Base-by-base conservation (phyloP, 2,113 vertebrate genomes). In the Morone chrysops region DNA sequence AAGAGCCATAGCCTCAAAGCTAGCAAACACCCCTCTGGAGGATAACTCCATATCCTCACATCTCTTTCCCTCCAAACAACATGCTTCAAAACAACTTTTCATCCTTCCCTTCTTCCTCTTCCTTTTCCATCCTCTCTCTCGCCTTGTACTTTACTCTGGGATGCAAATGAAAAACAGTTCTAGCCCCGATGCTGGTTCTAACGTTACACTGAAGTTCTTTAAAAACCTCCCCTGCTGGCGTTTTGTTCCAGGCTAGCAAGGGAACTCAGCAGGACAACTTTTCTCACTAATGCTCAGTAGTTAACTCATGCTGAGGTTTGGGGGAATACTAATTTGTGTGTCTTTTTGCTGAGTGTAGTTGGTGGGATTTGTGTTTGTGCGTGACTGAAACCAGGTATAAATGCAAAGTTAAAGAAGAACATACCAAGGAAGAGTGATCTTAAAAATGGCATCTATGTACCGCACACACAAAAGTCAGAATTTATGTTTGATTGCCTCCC, bases 91-190 rank as follows among this genome's bases (percentile, higher is more conserved):
- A 87, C 53, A 82, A 57, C 72, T 68, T 66, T 62, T 85, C 77
- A 82, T 86, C 83, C 63, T 50, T 67, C 62, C 50, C 69, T 66
- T 74, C 63, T 38, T 62, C 43, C n/a, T 13, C 43, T 69, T 77
- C 63, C 36, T 48, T 63, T 69, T 59, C 63, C 63, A 1, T 54
- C 60, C 40, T 18, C 40, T 47, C 48, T 36, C 41, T 43, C 6
- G 7, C 57, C 25, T 84, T 17, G 12, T 50, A 22, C 78, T 81
- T 86, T 57, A 69, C 59, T 73, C 16, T 38, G 6, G 31, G 85
- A 86, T 53, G 62, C 40, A 87, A 84, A 90, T 90, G 63, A 78
- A 77, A 90, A 87, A 57, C 88, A 84, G 76, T 54, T 77, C 53
- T 47, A 25, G 45, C 41, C 14, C 59, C 2, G 51, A 53, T n/a